Evolutionary conservation across 2,797 vertebrate species (phyloP).

Genomic region (Myotis planiceps): DNA sequence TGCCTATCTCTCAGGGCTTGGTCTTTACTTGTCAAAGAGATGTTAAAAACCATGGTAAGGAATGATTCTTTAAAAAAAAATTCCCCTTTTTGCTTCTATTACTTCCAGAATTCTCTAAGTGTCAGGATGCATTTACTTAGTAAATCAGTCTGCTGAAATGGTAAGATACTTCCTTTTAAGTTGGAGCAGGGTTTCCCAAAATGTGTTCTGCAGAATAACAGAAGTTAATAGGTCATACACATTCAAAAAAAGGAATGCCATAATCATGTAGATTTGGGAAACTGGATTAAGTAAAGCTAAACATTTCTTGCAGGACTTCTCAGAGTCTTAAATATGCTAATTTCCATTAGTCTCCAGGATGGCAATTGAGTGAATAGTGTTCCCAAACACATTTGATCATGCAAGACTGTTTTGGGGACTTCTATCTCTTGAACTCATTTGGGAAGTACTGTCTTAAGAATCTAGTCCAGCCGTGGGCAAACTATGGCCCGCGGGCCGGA

Average conservation of each 20-base stretch:
- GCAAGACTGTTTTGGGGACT: background rate
- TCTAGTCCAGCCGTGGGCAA: too few relatives aligned
- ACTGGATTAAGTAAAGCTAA: slow-evolving; percentile 4
- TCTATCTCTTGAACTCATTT: background rate
- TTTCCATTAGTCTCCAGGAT: background rate
- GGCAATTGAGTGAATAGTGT: background rate
- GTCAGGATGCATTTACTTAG: background rate
- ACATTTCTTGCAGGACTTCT: background rate
- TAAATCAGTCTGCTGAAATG: background rate
- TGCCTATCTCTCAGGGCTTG: background rate
- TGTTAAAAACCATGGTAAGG: background rate
- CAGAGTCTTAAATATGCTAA: background rate
- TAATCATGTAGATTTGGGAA: background rate
- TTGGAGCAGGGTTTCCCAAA: background rate
- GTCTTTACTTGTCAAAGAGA: background rate
- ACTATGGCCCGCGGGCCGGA: too few relatives aligned
- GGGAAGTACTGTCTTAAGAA: background rate
- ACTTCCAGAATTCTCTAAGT: slow-evolving; percentile 3
- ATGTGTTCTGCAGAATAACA: background rate
- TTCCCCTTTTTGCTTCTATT: background rate
- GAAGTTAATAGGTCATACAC: background rate
- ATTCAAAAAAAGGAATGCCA: background rate
- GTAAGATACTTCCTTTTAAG: background rate
- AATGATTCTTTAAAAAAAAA: background rate
- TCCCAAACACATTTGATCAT: background rate